Evolutionary conservation across 2,797 vertebrate species (phyloP), one percentile per base, ranked within the genome.

Genomic region (Cyprinodon diabolis): DNA sequence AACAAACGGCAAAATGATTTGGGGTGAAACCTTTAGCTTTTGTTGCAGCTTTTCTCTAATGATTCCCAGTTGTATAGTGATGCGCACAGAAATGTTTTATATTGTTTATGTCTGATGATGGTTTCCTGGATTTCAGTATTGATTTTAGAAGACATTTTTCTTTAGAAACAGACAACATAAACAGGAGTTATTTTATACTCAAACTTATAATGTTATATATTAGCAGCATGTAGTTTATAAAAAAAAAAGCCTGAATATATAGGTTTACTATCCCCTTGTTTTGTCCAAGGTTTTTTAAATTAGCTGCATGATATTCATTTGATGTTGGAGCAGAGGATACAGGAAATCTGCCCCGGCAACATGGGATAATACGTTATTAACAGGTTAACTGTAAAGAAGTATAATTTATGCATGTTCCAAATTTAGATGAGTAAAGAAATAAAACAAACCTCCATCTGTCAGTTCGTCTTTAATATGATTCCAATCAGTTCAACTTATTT

Each of bases 21-120:
- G 45, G 19, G 21, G 47, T 70, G 55, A 74, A 74, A 63, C 48
- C 17, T 81, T 74, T 84, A 71, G 37, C 71, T 35, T 30, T 83
- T 80, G 71, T 8, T 45, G 43, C 43, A 47, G 40, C n/a, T 14
- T 65, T 47, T 23, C n/a, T 65, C 21, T 47, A 9, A 65, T 14
- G n/a, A 45, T 47, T 1, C 62, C 43, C 43, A 7, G 62, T 45
- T 47, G 21, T 23, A 25, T 56, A 25, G n/a, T 56, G 11, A 25
- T 13, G 12, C 11, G 19, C 19, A 6, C 37, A 47, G 15, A 45
- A 30, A n/a, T 65, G 10, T 6, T 12, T 23, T 65, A 43, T 23
- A 43, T 30, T n/a, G n/a, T 3, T 45, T 43, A 19, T n/a, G 19
- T 63, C n/a, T 25, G 55, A 23, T 9, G 9, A 55, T 4, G n/a